Conservation (phyloP, 2,888 invertebrate species). For the Desoria tigrina region DNA sequence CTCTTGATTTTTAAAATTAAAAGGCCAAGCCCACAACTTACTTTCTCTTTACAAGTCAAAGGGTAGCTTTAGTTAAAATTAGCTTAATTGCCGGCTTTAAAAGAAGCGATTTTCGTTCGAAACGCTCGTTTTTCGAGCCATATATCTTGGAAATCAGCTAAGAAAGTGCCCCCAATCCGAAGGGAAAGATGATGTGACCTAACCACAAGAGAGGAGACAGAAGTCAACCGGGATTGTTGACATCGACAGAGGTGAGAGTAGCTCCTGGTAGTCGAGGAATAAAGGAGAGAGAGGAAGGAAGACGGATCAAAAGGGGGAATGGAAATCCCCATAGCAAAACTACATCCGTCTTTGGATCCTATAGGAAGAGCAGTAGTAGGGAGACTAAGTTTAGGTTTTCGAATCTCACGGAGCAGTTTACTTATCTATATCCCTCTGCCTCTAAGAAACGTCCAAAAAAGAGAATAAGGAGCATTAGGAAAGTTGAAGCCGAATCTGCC, state of each 20-base stretch:
- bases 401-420: constrained; percentile 16
- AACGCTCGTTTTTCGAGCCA: no score
- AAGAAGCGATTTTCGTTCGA: no score
- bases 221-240: background rate
- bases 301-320: constrained; percentile 47
- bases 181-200: background rate
- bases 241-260: constrained; percentile 9
- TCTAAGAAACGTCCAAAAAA: constrained; percentile 17
- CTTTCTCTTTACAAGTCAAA: no score
- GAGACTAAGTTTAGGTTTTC: constrained; percentile 6
- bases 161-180: no score
- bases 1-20: no score
- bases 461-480: constrained; percentile 24
- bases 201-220: no score
- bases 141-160: no score
- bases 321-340: constrained; percentile 48
- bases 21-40: no score
- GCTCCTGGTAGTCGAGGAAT: constrained; percentile 1
- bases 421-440: constrained; percentile 18
- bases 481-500: constrained; percentile 22
- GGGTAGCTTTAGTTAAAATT: no score
- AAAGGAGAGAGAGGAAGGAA: constrained; percentile 21
- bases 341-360: constrained; percentile 20
- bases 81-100: no score
- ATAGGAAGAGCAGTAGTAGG: background rate